These are phyloP conservation scores for Onthophagus sagittarius DNA, from an alignment of 2,888 invertebrate genomes.

Conservation along the genomic window DNA sequence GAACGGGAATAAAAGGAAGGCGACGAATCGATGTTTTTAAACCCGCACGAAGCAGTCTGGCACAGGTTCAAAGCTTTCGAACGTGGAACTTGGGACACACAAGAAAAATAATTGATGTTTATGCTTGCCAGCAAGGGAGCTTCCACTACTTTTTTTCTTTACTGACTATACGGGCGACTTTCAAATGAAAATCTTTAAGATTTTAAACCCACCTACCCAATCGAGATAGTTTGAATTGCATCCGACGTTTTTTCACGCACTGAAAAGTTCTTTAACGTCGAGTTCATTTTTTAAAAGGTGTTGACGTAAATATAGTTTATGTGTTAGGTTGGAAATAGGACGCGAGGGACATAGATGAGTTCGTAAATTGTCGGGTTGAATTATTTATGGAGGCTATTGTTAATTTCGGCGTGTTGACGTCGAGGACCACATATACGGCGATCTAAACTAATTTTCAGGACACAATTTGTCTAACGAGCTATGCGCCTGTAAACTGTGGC, in stretches of 20 bases:
- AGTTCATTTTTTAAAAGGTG: neutral
- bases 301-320: neutral
- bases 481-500: neutral
- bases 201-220: no score
- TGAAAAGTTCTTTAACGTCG: neutral
- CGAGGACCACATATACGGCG: neutral
- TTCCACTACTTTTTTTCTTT: neutral
- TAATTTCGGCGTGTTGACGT: neutral
- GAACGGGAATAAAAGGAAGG: neutral
- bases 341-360: neutral
- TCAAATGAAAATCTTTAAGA: no score
- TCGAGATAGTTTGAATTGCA: no score
- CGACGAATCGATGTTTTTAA: neutral
- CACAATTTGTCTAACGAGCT: neutral
- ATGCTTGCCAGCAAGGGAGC: neutral
- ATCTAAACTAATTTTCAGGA: neutral
- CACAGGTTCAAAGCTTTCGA: neutral
- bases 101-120: neutral
- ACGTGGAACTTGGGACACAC: neutral
- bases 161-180: no score
- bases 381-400: neutral
- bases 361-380: neutral
- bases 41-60: neutral
- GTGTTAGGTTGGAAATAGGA: neutral
- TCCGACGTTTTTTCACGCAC: no score